Conservation (phyloP, 2,797 vertebrate species). For the Chloroceryle inda region DNA sequence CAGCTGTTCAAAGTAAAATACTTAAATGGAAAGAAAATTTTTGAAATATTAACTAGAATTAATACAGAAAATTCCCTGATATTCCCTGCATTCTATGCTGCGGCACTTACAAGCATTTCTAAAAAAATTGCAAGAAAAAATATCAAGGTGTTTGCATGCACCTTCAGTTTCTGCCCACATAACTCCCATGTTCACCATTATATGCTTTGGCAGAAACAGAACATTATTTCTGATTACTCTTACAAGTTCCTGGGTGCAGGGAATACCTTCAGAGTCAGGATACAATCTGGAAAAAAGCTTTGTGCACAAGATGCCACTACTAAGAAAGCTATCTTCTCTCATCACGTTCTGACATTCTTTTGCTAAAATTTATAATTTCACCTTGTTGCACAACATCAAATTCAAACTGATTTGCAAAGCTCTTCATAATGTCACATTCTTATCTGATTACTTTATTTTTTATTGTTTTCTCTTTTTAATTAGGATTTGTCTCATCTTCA, state of each 20-base stretch:
- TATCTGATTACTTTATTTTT: background rate
- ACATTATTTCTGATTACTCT: background rate
- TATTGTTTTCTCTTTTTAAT: background rate
- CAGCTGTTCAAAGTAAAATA: background rate
- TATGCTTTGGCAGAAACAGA: background rate
- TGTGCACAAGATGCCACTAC: background rate
- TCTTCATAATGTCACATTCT: background rate
- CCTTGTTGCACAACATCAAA: background rate
- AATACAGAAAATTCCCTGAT: background rate
- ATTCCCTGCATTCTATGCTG: background rate
- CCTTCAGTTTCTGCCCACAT: background rate
- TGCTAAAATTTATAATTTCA: background rate
- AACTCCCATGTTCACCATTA: background rate
- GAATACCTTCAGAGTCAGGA: background rate
- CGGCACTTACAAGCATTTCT: background rate
- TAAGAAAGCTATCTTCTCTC: background rate
- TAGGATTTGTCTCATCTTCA: background rate
- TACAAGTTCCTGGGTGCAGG: background rate
- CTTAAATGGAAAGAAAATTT: background rate
- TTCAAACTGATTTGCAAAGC: background rate
- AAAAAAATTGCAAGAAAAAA: background rate
- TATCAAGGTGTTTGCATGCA: background rate
- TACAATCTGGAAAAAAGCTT: background rate
- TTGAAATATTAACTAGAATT: background rate
- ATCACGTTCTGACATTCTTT: background rate